Percentiles rank a stretch among this genome's conserved stretches.
Conservation (phyloP, 2,888 invertebrate genomes). For the Orgyia antiqua region DNA sequence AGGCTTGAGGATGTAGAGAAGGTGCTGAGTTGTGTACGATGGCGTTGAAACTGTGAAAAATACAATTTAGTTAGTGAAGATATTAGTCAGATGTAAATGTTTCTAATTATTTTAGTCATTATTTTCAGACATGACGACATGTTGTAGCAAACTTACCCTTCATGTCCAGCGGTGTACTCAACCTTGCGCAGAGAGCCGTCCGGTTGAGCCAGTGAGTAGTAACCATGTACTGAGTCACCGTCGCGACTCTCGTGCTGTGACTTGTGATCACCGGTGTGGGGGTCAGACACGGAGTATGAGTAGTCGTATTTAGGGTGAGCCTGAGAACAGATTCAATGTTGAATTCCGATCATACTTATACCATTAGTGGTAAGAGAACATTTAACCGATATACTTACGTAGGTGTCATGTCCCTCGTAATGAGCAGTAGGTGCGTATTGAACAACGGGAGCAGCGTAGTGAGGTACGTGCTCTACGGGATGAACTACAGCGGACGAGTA, state of each 20-base stretch:
- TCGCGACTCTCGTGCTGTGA: conserved; percentile 60
- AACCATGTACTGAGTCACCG: conserved; percentile 75
- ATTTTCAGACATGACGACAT: no score
- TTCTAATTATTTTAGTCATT: no score
- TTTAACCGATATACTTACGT: conserved; percentile 1
- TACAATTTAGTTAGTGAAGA: no score
- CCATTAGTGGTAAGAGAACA: no score
- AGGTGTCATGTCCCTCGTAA: conserved; percentile 8
- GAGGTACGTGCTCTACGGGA: conserved; percentile 22
- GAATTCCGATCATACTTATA: no score
- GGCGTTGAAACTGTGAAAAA: conserved; percentile 4
- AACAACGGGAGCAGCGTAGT: conserved; percentile 21
- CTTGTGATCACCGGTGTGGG: conserved; percentile 76
- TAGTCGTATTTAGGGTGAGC: conserved; percentile 57
- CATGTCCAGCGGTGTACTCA: conserved; percentile 62
- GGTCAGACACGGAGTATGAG: conserved; percentile 71
- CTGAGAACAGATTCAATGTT: conserved; percentile 20
- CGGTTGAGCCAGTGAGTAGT: conserved; percentile 75
- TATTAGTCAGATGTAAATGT: no score
- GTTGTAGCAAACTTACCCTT: conserved; percentile 56
- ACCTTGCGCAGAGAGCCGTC: conserved; percentile 72
- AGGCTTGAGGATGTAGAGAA: conserved; percentile 17
- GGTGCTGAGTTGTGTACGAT: conserved; percentile 6
- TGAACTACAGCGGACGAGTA: conserved; percentile 14
- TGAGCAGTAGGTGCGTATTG: conserved; percentile 27